These are phyloP conservation scores for Lamprologus callipterus DNA, from an alignment of 2,113 vertebrate genomes.

Conservation along the genomic window DNA sequence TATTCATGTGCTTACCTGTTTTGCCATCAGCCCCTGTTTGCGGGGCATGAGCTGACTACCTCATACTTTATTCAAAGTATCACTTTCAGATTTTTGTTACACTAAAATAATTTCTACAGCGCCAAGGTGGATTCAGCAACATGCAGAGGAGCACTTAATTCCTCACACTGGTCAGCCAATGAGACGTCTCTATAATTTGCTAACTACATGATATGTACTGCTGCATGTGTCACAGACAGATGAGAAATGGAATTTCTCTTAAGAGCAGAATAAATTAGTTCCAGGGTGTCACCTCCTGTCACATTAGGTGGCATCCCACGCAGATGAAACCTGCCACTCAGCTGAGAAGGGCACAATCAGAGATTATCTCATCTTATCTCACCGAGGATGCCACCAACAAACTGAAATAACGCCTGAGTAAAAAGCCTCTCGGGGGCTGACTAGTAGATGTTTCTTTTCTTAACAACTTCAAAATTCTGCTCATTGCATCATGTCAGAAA, in stretches of 20 bases:
- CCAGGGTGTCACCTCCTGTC: conserved; percentile 26
- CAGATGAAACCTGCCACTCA: conserved; percentile 52
- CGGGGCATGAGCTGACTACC: not conserved
- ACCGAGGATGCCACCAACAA: not conserved
- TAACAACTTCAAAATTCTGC: not conserved
- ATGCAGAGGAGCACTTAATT: conserved; percentile 8
- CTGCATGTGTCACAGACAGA: conserved; percentile 35
- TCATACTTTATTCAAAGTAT: conserved; percentile 36
- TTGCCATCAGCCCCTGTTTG: conserved; percentile 34
- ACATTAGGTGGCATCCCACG: not conserved
- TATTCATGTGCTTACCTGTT: conserved; percentile 65
- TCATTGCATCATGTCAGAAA: not conserved
- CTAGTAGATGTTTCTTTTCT: not conserved
- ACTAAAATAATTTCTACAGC: conserved; percentile 42
- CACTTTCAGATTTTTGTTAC: conserved; percentile 33
- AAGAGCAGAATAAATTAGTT: conserved; percentile 62
- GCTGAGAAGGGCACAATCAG: conserved; percentile 4
- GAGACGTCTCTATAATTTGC: conserved; percentile 38
- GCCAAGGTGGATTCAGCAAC: not conserved
- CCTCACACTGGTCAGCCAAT: conserved; percentile 25
- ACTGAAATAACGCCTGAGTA: not conserved
- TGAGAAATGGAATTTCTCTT: conserved; percentile 39
- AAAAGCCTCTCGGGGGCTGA: not conserved
- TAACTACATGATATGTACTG: conserved; percentile 31
- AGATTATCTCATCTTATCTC: conserved; percentile 26